phyloP scores from a whole-genome alignment of 1,140 invertebrate species.

The Panagrolaimus sp. region DNA sequence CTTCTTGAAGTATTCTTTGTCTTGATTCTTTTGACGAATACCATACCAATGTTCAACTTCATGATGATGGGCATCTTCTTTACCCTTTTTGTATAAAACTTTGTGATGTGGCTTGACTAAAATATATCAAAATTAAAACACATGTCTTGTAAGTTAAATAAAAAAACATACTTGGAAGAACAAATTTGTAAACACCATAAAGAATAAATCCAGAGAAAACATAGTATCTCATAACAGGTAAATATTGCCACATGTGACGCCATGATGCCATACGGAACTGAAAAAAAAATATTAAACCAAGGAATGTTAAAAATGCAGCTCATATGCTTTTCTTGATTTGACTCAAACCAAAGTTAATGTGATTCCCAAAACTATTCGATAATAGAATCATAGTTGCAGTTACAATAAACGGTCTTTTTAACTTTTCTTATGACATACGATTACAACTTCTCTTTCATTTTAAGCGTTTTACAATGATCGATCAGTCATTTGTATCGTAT shows the following conservation, averaged over 20 bases:
- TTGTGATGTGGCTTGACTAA: constrained; percentile 53
- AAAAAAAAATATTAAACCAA: no score
- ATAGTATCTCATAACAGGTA: constrained; percentile 50
- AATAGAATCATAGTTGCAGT: no score
- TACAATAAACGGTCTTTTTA: no score
- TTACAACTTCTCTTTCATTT: no score
- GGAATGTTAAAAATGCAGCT: no score
- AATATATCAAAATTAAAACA: constrained; percentile 19
- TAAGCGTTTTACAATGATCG: no score
- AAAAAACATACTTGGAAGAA: constrained; percentile 45
- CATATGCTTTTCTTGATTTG: no score
- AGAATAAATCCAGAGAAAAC: constrained; percentile 49
- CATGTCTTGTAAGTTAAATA: background rate
- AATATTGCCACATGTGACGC: constrained; percentile 53
- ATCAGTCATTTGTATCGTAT: no score
- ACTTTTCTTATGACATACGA: no score
- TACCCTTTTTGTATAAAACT: constrained; percentile 47
- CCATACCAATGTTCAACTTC: constrained; percentile 55
- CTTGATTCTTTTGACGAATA: constrained; percentile 47
- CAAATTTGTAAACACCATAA: constrained; percentile 50
- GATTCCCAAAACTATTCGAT: no score
- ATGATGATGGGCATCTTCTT: constrained; percentile 53
- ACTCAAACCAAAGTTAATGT: no score
- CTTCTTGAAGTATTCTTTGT: constrained; percentile 54
- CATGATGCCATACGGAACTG: constrained; percentile 54